A percentile compares a stretch with the other conserved stretches of the same genome.
Evolutionary conservation across 2,113 vertebrate species (phyloP).

Genomic region (Zosterops japonicus): DNA sequence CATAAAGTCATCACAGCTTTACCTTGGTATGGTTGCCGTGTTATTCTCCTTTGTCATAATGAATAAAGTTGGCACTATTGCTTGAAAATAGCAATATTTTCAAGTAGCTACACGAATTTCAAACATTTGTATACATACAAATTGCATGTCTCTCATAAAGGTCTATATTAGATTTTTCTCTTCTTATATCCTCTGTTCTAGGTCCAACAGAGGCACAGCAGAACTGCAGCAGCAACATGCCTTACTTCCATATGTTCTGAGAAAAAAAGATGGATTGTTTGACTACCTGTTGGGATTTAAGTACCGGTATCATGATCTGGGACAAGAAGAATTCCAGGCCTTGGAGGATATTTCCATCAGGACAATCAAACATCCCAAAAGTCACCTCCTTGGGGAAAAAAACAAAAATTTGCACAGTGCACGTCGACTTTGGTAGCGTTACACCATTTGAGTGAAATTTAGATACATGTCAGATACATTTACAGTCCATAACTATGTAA

Average conservation of each 20-base stretch:
- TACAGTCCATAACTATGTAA: background rate
- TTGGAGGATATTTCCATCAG: conserved; percentile 70
- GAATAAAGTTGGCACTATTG: background rate
- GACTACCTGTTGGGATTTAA: conserved; percentile 80
- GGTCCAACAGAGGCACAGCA: background rate
- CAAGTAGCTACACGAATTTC: background rate
- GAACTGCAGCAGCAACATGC: background rate
- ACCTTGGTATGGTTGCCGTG: background rate
- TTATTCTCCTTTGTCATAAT: background rate
- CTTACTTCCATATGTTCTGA: background rate
- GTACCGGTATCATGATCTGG: conserved; percentile 76
- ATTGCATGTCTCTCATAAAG: background rate
- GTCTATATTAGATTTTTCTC: background rate
- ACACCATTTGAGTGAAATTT: background rate
- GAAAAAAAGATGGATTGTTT: background rate
- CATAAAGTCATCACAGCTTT: background rate
- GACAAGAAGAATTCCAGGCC: conserved; percentile 77
- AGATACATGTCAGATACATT: accelerated
- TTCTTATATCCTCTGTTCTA: background rate
- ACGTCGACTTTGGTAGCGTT: background rate
- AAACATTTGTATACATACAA: background rate
- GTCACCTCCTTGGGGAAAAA: conserved; percentile 74
- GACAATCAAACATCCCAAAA: conserved; percentile 77
- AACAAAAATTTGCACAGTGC: background rate
- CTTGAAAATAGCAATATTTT: conserved; percentile 1